phyloP scores from a whole-genome alignment of 1,140 invertebrate genomes.

The Pollicipes pollicipes region DNA sequence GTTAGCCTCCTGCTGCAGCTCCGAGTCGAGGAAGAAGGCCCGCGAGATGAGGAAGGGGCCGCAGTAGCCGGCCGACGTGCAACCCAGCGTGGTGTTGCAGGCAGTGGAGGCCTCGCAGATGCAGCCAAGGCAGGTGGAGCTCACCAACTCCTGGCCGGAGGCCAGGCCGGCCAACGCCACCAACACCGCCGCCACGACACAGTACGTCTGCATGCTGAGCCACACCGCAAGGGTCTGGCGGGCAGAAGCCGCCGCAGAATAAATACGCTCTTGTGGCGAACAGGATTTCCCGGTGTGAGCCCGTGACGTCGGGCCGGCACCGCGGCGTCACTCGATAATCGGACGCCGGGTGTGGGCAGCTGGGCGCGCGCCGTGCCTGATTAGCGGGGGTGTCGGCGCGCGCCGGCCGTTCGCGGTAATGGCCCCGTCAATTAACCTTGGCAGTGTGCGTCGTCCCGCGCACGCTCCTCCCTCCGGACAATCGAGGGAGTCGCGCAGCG shows the following conservation, averaged over 20 bases:
- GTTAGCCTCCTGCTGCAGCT: neutral
- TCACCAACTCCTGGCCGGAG: neutral
- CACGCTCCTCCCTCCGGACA: too few relatives aligned
- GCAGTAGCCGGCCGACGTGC: slow-evolving; percentile 22
- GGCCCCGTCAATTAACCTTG: neutral
- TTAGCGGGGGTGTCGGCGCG: neutral
- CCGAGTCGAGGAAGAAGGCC: neutral
- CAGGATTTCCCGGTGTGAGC: neutral
- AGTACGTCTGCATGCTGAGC: neutral
- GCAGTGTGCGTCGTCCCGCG: neutral
- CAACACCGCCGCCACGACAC: neutral
- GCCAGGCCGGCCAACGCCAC: neutral
- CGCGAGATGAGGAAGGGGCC: slow-evolving; percentile 8
- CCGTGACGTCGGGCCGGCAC: too few relatives aligned
- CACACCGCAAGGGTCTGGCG: neutral
- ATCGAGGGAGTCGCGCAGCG: too few relatives aligned
- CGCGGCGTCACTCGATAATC: neutral
- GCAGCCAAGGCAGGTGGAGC: slow-evolving; percentile 10
- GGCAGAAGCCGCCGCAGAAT: neutral
- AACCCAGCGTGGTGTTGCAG: slow-evolving; percentile 9
- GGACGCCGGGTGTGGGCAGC: neutral
- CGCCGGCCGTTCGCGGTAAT: neutral
- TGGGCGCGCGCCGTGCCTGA: neutral
- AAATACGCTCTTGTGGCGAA: neutral
- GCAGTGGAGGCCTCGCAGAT: slow-evolving; percentile 9